Evolutionary conservation across 2,797 vertebrate species (phyloP), one percentile per base, ranked within the genome.

Genomic region (Dermochelys coriacea): DNA sequence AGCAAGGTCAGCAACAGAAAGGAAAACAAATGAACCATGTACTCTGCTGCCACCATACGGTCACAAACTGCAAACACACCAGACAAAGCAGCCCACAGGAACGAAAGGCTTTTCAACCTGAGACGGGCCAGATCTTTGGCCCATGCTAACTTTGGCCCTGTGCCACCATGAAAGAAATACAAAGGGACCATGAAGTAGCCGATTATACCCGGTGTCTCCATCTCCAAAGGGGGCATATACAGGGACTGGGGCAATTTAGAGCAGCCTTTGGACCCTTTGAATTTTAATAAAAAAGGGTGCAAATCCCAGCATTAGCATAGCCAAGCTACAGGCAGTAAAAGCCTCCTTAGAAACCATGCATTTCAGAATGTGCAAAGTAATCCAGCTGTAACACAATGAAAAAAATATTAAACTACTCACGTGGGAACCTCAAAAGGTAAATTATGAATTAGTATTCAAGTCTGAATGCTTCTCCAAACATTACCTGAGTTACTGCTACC

Each of bases 1-100:
- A 78, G 15, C 3, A 80, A 80, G 75, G 79, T 5, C 15, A 47
- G 41, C 12, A n/a, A 61, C 4, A 18, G 18, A 12, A 3, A 18
- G 16, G 3, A 45, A 29, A 75, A 82, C 47, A 61, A 75, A 16
- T 19, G 90, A 79, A 1, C 3, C 4, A 50, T 7, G 27, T 79
- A 31, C 75, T 91, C 86, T 96, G 89, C 96, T 96, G 96, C 97
- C 97, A 94, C 93, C 96, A 80, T 6, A 34, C n/a, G 96, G 96
- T 74, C 74, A 59, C 1, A 2, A 52, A 49, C 1, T 77, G 25
- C 45, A 31, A 47, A 77, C 41, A 77, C 45, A 77, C 8, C 14
- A 77, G 25, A 47, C 8, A 49, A 49, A 77, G 14, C 27, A 47
- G 27, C 14, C 29, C 74, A 25, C 29, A 49, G 37, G 45, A 49